Evolutionary conservation across 2,113 vertebrate species (phyloP).

Genomic region (Ptilonorhynchus violaceus): DNA sequence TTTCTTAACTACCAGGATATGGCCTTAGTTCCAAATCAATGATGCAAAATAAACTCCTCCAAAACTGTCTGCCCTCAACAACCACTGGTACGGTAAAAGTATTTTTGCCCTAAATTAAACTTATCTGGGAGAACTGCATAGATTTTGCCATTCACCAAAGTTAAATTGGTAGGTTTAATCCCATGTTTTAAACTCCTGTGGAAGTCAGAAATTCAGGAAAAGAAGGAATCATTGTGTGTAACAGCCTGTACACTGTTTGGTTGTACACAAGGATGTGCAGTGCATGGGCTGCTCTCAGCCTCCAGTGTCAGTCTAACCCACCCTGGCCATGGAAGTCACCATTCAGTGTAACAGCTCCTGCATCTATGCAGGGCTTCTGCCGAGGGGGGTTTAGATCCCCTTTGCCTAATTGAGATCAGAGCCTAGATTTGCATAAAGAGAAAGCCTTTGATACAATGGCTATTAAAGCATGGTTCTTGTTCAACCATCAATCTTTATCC

Average conservation of each 20-base stretch:
- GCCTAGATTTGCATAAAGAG: background rate
- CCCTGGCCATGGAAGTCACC: background rate
- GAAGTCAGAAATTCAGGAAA: background rate
- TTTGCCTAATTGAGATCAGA: background rate
- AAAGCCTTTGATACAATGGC: background rate
- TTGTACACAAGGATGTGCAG: background rate
- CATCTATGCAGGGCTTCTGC: background rate
- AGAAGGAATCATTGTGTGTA: background rate
- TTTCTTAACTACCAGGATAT: background rate
- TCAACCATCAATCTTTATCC: conserved; percentile 20
- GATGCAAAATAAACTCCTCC: background rate
- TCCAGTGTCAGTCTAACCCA: background rate
- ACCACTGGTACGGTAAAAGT: background rate
- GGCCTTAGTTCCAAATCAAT: background rate
- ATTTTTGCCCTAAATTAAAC: background rate
- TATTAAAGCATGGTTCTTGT: background rate
- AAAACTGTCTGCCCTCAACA: background rate
- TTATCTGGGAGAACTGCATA: background rate
- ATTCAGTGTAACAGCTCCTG: background rate
- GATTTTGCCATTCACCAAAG: background rate
- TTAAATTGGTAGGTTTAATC: background rate
- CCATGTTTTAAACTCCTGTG: background rate
- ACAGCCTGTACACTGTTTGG: background rate
- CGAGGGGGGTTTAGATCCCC: background rate
- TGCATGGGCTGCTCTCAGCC: background rate